Evolutionary conservation across 2,113 vertebrate genomes (phyloP).

Genomic region (Thalassoma bifasciatum): DNA sequence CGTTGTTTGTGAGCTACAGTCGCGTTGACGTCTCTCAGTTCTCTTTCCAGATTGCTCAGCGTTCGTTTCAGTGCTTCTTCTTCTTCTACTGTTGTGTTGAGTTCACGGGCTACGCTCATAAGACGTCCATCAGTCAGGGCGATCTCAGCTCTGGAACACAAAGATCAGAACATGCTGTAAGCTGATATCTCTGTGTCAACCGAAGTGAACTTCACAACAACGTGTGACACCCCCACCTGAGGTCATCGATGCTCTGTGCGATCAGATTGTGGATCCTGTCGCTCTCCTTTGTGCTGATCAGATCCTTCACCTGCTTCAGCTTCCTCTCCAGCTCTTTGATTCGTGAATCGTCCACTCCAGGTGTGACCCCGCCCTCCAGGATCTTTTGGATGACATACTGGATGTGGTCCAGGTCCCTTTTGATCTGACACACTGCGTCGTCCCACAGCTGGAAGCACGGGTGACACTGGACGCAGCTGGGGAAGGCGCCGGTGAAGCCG

Average conservation of each 20-base stretch:
- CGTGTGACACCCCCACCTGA: constrained; percentile 71
- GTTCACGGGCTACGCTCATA: constrained; percentile 65
- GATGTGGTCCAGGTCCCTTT: constrained; percentile 72
- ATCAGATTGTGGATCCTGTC: constrained; percentile 72
- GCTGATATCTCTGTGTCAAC: no score
- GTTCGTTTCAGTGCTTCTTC: constrained; percentile 59
- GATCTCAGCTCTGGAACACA: constrained; percentile 77
- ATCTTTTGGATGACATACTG: constrained; percentile 67
- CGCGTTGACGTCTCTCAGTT: constrained; percentile 79
- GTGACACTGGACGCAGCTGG: constrained; percentile 84
- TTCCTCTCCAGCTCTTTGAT: constrained; percentile 82
- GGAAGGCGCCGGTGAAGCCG: constrained; percentile 86
- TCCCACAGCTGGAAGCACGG: constrained; percentile 91
- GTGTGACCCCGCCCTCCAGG: constrained; percentile 59
- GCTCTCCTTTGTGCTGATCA: constrained; percentile 67
- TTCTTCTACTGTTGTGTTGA: constrained; percentile 57
- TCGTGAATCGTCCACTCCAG: constrained; percentile 63
- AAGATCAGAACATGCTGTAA: background rate
- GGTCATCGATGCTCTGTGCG: constrained; percentile 79
- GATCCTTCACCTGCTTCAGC: constrained; percentile 71
- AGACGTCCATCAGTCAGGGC: constrained; percentile 73
- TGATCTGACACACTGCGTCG: constrained; percentile 71
- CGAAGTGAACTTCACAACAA: background rate
- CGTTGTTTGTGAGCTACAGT: constrained; percentile 68
- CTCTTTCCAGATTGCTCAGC: constrained; percentile 54